Evolutionary conservation across 2,888 invertebrate species (phyloP).

Genomic region (Caenorhabditis sp.): DNA sequence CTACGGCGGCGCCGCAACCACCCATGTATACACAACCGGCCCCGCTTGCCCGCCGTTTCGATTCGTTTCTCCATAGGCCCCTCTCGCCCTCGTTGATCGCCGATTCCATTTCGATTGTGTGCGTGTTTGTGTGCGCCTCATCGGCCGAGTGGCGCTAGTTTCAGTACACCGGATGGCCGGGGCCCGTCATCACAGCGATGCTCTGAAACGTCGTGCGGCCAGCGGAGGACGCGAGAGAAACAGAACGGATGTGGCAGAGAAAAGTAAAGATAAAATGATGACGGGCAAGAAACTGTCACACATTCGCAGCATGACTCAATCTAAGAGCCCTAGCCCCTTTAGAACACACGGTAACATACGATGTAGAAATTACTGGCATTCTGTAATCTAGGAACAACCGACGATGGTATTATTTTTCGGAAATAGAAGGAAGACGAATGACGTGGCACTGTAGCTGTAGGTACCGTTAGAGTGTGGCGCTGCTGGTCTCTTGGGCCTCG

Average conservation of each 20-base stretch:
- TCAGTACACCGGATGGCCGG: conserved; percentile 18
- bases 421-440: neutral
- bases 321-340: too few species aligned
- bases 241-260: neutral
- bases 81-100: conserved; percentile 25
- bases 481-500: conserved; percentile 4
- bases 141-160: conserved; percentile 18
- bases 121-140: conserved; percentile 40
- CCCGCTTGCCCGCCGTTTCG: conserved; percentile 44
- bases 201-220: neutral
- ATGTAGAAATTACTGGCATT: too few species aligned
- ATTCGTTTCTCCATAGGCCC: conserved; percentile 48
- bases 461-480: neutral
- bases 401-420: too few species aligned
- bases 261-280: neutral
- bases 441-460: neutral
- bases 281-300: too few species aligned
- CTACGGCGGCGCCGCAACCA: conserved; percentile 48
- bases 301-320: too few species aligned
- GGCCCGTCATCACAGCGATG: conserved; percentile 7
- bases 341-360: too few species aligned
- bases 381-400: too few species aligned
- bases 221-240: neutral
- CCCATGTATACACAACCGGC: conserved; percentile 57
- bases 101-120: conserved; percentile 50